Base-by-base conservation (phyloP, 2,797 vertebrate genomes). In the Crenichthys baileyi region DNA sequence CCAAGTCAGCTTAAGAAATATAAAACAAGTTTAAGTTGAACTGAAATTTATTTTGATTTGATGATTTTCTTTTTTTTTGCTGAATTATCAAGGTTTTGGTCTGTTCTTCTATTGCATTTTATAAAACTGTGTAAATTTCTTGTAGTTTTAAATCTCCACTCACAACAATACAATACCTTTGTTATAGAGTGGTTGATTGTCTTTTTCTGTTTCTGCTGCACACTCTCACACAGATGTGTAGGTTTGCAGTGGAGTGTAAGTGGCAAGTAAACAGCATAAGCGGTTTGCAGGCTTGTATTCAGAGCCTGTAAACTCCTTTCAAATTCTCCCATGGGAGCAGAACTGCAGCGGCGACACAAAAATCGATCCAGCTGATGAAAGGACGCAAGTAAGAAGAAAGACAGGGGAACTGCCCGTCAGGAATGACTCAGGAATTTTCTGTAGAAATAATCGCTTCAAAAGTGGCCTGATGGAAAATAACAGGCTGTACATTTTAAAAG, bases 311-410 rank as follows among this genome's bases (percentile, higher is more conserved):
- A 79, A 82, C 71, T 83, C 78, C 22, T 87, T 86, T 89, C 74
- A 81, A 81, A 85, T 56, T 61, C 68, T 83, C 83, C 84, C 83
- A 24, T 20, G 79, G 82, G 79, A 86, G 77, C 68, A 75, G 50
- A 80, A 85, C 80, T 76, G 78, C 82, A 78, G 78, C 65, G 7
- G 71, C 65, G 79, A 80, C 80, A 88, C 79, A 82, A 85, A 68
- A 88, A 87, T 88, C 79, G 44, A 90, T 83, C 50, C 7, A 26
- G 72, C 75, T 80, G 79, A 81, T 79, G 80, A 82, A 78, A 78
- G 71, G 56, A 67, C 1, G 22, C 7, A 71, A 67, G 9, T 29
- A 70, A 67, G 60, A 29, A 58, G 75, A 39, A n/a, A 50, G 36
- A 55, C 70, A 29, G 76, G 65, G 76, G 70, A 70, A 55, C 63